Evolutionary conservation across 2,113 vertebrate species (phyloP), one percentile per base, ranked within the genome.

Genomic region (Ceuthmochares aereus): DNA sequence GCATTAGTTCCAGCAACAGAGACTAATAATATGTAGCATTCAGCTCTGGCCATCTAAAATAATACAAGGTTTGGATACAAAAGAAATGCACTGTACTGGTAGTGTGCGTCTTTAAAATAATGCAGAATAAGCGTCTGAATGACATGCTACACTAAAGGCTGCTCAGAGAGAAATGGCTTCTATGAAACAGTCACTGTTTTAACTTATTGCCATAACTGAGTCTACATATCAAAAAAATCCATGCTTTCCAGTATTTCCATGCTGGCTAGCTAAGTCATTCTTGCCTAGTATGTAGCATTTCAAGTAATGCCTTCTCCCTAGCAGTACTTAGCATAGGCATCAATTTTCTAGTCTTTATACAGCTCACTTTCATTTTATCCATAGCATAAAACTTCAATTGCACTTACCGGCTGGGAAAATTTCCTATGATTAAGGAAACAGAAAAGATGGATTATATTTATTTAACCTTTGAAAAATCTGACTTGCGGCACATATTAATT

Each of bases 331-430:
- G 84, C 95, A 80, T 72, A 92, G 63, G n/a, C 74, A 62, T 83
- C 58, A 82, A 42, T 62, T 95, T 87, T 82, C 68, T 95, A 26
- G 37, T 66, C 47, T 79, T 96, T 91, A 30, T 90, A 56, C 69
- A 87, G 56, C 40, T 96, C 37, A 12, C 64, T 92, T 92, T 84
- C 43, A 36, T 93, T 91, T 94, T 91, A 90, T 84, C 90, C 55
- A 37, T 83, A 91, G 73, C 73, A 93, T 56, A 89, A 95, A 89
- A 97, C 87, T 29, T 89, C 84, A 86, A 67, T 51, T 76, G 77
- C 73, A 83, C 79, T 97, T 92, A 94, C 77, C 89, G 93, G 52
- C 87, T 91, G 82, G 43, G 87, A 77, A 96, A 95, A 87, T 95
- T 45, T 84, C 75, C 27, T 91, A 60, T 84, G 86, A 90, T 81